Evolutionary conservation across 2,888 invertebrate species (phyloP).

Genomic region (Amaurobius ferox): DNA sequence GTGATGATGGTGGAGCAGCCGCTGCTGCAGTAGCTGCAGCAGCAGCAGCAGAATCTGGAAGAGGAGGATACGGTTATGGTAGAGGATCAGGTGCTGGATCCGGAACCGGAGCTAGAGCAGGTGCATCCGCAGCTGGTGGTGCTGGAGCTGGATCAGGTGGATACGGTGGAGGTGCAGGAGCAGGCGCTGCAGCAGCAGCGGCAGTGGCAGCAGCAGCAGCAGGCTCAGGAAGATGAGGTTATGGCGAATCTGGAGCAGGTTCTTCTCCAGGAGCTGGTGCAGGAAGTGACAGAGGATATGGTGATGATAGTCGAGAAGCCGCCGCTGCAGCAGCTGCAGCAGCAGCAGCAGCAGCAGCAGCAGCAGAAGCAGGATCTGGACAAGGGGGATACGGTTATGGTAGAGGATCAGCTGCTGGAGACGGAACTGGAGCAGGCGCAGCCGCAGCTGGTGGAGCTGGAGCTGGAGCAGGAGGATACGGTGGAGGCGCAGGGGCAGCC

Average conservation of each 20-base stretch:
- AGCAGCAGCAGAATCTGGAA: no score
- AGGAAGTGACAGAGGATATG: no score
- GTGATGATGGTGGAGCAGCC: no score
- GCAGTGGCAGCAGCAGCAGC: not conserved
- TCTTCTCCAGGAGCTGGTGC: not conserved
- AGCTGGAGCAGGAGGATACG: not conserved
- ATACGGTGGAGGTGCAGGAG: no score
- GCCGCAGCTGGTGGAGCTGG: not conserved
- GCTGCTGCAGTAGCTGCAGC: no score
- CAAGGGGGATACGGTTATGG: not conserved
- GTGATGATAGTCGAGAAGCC: not conserved
- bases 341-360: not conserved
- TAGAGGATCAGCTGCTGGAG: constrained; percentile 7
- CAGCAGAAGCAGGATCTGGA: no score
- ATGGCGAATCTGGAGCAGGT: not conserved
- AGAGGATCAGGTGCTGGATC: no score
- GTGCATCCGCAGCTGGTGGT: no score
- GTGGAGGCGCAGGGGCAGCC: no score
- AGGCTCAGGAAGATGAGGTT: constrained; percentile 3
- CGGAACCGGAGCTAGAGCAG: no score
- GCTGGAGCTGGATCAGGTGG: no score
- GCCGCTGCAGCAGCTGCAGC: not conserved
- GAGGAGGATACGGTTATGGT: no score
- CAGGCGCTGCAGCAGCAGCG: not conserved
- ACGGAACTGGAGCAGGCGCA: constrained; percentile 6